Conservation (phyloP, 2,113 vertebrate genomes). For the Oryzias melastigma region DNA sequence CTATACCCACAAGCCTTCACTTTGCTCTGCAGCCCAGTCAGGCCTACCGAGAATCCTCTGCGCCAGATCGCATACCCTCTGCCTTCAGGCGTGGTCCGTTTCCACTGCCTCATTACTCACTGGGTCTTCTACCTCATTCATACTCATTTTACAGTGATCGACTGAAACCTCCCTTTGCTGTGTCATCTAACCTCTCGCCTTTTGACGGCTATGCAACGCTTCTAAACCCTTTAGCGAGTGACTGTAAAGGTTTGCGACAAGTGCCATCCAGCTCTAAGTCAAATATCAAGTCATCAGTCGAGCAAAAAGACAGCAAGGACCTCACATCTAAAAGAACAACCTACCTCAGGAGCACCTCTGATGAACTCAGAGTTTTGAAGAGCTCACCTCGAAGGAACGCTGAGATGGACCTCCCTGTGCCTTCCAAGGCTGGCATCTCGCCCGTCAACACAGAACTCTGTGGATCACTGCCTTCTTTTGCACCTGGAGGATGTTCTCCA, state of each 20-base stretch:
- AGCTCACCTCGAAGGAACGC: slow-evolving; percentile 14
- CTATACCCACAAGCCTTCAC: slow-evolving; percentile 38
- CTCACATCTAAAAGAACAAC: slow-evolving; percentile 34
- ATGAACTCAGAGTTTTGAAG: slow-evolving; percentile 41
- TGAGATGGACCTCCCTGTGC: slow-evolving; percentile 12
- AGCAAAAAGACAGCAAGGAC: slow-evolving; percentile 48
- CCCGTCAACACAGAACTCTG: slow-evolving; percentile 27
- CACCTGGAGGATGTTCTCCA: slow-evolving; percentile 72
- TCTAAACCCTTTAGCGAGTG: slow-evolving; percentile 27
- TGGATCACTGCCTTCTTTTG: slow-evolving; percentile 24
- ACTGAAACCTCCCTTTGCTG: slow-evolving; percentile 43
- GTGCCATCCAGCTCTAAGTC: slow-evolving; percentile 76
- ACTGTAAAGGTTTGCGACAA: slow-evolving; percentile 82
- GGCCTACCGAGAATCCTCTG: slow-evolving; percentile 32
- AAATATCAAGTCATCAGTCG: slow-evolving; percentile 38
- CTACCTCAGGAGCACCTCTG: slow-evolving; percentile 59
- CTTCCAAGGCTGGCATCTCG: slow-evolving; percentile 31
- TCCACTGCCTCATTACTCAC: slow-evolving; percentile 54
- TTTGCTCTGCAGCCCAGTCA: slow-evolving; percentile 45
- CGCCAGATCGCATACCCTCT: slow-evolving; percentile 27
- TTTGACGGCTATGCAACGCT: slow-evolving; percentile 50
- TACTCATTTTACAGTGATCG: slow-evolving; percentile 46
- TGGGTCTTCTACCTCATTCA: slow-evolving; percentile 61
- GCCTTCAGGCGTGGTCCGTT: slow-evolving; percentile 42
- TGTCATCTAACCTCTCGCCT: slow-evolving; percentile 44